A percentile compares a stretch with the other conserved stretches of the same genome.
Conservation (phyloP, 2,888 invertebrate genomes). For the Leptinotarsa peninsularis region DNA sequence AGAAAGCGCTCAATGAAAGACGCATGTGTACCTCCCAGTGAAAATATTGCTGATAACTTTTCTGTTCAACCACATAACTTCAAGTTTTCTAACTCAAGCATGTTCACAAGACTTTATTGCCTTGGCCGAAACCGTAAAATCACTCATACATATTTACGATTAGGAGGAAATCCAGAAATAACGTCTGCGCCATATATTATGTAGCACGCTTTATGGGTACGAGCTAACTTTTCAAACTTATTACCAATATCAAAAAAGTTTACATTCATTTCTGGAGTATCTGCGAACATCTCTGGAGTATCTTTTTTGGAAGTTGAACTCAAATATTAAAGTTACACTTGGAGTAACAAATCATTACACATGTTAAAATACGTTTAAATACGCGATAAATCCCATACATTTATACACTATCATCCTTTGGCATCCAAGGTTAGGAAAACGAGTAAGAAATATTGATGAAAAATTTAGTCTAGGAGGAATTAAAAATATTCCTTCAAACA, state of each 20-base stretch:
- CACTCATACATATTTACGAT: slow-evolving; percentile 35
- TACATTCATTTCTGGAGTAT: slow-evolving; percentile 20
- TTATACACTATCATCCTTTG: no score
- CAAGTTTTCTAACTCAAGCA: slow-evolving; percentile 11
- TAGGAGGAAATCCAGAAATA: slow-evolving; percentile 7
- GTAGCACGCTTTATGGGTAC: not conserved
- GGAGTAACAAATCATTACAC: no score
- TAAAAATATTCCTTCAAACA: no score
- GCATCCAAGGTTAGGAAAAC: no score
- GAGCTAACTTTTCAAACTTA: slow-evolving; percentile 12
- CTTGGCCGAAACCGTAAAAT: slow-evolving; percentile 30
- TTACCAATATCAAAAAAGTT: slow-evolving; percentile 23
- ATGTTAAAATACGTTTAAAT: no score
- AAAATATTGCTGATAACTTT: no score
- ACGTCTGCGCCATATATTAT: slow-evolving; percentile 10
- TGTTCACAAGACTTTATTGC: slow-evolving; percentile 28
- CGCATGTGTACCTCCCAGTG: no score
- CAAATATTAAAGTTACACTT: slow-evolving; percentile 14
- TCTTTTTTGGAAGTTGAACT: slow-evolving; percentile 11
- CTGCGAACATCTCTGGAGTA: not conserved
- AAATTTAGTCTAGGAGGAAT: no score
- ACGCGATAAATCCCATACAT: no score
- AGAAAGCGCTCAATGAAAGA: no score
- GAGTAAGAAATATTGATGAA: no score
- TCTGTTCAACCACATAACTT: no score